phyloP scores from a whole-genome alignment of 2,113 vertebrate genomes.

The Scomber colias region DNA sequence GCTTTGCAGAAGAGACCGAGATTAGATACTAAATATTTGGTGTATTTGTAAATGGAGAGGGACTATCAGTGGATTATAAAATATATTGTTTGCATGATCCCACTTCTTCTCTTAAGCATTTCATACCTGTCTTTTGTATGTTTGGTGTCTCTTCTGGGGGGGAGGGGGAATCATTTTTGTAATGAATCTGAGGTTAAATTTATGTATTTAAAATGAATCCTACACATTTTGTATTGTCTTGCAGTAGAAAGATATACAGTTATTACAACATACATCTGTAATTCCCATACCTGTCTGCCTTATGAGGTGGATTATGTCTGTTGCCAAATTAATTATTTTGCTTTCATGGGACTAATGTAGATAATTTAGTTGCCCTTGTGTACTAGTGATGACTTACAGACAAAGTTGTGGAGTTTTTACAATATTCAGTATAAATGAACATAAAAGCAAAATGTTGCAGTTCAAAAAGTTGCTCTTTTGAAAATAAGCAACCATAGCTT shows the following conservation, averaged over 20 bases:
- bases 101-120: constrained; percentile 28
- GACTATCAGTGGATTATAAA: background rate
- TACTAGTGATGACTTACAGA: background rate
- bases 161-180: background rate
- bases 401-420: constrained; percentile 13
- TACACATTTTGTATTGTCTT: background rate
- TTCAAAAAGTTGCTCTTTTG: background rate
- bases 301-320: constrained; percentile 42
- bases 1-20: background rate
- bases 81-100: constrained; percentile 50
- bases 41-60: background rate
- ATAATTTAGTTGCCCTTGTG: constrained; percentile 28
- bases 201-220: background rate
- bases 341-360: constrained; percentile 39
- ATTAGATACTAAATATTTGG: background rate
- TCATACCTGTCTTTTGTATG: constrained; percentile 54
- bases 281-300: constrained; percentile 38
- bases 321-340: constrained; percentile 75
- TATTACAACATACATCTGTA: background rate
- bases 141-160: constrained; percentile 22
- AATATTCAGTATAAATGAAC: background rate
- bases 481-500: constrained; percentile 1
- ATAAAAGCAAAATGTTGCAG: background rate
- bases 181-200: constrained; percentile 17
- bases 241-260: background rate